Evolutionary conservation across 2,888 invertebrate genomes (phyloP).

Genomic region (Cheilosia variabilis): DNA sequence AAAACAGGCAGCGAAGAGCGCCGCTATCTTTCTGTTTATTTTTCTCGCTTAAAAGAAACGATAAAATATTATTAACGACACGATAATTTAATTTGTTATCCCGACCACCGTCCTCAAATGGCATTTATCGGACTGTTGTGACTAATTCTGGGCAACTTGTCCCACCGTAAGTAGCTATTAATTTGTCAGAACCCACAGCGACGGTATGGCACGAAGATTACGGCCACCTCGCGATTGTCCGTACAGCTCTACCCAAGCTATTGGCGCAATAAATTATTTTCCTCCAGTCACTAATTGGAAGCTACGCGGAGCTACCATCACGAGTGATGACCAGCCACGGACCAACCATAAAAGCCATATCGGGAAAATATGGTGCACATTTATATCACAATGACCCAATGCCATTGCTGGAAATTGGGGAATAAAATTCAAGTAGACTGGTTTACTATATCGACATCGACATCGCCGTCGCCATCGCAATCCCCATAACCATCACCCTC

Average conservation of each 20-base stretch:
- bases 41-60: conserved; percentile 34
- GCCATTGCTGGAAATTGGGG: conserved; percentile 59
- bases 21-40: conserved; percentile 16
- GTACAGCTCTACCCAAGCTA: conserved; percentile 39
- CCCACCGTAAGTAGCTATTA: conserved; percentile 71
- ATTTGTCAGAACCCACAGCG: conserved; percentile 67
- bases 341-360: conserved; percentile 49
- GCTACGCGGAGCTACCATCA: conserved; percentile 40
- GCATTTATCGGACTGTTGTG: conserved; percentile 74
- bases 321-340: conserved; percentile 36
- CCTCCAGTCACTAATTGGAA: conserved; percentile 65
- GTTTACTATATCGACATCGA: conserved; percentile 39
- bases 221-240: conserved; percentile 33
- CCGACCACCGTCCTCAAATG: conserved; percentile 43
- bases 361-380: conserved; percentile 63
- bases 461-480: conserved; percentile 25
- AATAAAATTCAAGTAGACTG: conserved; percentile 71
- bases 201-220: conserved; percentile 56
- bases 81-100: conserved; percentile 64
- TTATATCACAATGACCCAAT: conserved; percentile 68
- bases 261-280: conserved; percentile 55
- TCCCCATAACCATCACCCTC: neutral
- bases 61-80: conserved; percentile 74
- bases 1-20: neutral
- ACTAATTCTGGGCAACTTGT: conserved; percentile 69